Conservation (phyloP, 2,113 vertebrate species). For the Maccullochella peelii region DNA sequence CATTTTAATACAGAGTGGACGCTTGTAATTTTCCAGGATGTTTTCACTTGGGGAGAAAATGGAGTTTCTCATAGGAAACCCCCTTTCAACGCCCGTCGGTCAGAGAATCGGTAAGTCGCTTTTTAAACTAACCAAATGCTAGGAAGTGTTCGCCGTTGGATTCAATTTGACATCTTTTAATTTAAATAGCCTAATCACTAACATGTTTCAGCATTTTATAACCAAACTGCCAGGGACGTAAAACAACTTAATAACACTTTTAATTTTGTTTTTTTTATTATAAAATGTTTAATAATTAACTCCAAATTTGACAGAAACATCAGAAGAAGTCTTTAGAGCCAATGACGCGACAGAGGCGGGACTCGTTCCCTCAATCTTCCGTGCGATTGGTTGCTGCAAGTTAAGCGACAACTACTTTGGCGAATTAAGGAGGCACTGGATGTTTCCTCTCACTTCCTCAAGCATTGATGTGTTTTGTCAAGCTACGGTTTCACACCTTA, state of each 20-base stretch:
- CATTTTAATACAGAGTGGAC: background rate
- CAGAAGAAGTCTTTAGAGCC: slow-evolving; percentile 12
- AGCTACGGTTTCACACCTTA: background rate
- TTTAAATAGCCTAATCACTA: background rate
- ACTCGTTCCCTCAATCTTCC: background rate
- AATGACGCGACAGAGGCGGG: slow-evolving; percentile 42
- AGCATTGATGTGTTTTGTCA: background rate
- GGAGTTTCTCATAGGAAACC: slow-evolving; percentile 92
- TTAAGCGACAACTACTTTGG: slow-evolving; percentile 2
- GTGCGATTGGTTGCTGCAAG: slow-evolving; percentile 45
- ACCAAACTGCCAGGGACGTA: too few species aligned
- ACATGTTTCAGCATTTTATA: fast-evolving
- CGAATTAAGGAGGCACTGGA: slow-evolving; percentile 4
- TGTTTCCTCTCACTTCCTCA: slow-evolving; percentile 56
- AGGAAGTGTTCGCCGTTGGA: background rate
- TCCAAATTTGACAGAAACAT: slow-evolving; percentile 23
- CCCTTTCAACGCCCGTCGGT: slow-evolving; percentile 92
- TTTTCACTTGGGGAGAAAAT: slow-evolving; percentile 83
- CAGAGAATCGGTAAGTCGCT: slow-evolving; percentile 91
- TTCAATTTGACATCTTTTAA: background rate
- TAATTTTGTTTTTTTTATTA: background rate
- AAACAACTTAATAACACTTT: background rate
- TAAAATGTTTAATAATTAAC: background rate
- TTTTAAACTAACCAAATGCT: slow-evolving; percentile 2
- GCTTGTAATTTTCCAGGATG: slow-evolving; percentile 41